Percentiles rank a stretch among this genome's conserved stretches.
Conservation (phyloP, 2,888 invertebrate genomes). For the Sarcophaga variegata region DNA sequence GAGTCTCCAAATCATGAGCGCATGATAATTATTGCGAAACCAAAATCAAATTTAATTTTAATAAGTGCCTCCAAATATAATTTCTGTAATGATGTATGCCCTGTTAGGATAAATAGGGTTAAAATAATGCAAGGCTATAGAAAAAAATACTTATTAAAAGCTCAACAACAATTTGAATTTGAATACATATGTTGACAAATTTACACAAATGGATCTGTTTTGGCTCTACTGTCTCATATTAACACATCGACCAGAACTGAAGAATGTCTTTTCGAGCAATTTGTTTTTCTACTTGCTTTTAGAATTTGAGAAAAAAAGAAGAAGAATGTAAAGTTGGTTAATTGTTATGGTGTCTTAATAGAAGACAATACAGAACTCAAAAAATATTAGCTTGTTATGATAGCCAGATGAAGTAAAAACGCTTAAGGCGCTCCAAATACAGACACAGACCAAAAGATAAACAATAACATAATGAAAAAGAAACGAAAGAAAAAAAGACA, state of each 20-base stretch:
- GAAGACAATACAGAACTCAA: slow-evolving; percentile 67
- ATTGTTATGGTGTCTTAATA: slow-evolving; percentile 77
- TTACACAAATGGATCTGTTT: no score
- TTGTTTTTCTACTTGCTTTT: slow-evolving; percentile 44
- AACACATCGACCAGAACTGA: slow-evolving; percentile 7
- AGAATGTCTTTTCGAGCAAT: slow-evolving; percentile 30
- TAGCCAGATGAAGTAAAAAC: slow-evolving; percentile 76
- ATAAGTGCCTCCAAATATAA: no score
- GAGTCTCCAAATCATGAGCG: no score
- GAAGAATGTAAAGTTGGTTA: slow-evolving; percentile 53
- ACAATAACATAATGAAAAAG: slow-evolving; percentile 20
- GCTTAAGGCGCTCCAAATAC: slow-evolving; percentile 73
- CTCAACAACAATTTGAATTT: no score
- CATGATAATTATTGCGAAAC: no score
- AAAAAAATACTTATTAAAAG: no score
- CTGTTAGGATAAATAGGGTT: no score
- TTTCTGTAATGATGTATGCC: no score
- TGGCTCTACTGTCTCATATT: no score
- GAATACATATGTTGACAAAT: no score
- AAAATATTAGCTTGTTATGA: slow-evolving; percentile 75
- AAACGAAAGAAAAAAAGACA: slow-evolving; percentile 5
- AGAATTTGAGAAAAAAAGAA: background rate
- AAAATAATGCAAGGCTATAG: no score
- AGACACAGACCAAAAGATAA: slow-evolving; percentile 49
- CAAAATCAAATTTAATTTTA: no score